Percentiles rank a stretch among this genome's conserved stretches.
These are phyloP conservation scores for Euthynnus affinis DNA, from an alignment of 2,797 vertebrate genomes.

Conservation along the genomic window DNA sequence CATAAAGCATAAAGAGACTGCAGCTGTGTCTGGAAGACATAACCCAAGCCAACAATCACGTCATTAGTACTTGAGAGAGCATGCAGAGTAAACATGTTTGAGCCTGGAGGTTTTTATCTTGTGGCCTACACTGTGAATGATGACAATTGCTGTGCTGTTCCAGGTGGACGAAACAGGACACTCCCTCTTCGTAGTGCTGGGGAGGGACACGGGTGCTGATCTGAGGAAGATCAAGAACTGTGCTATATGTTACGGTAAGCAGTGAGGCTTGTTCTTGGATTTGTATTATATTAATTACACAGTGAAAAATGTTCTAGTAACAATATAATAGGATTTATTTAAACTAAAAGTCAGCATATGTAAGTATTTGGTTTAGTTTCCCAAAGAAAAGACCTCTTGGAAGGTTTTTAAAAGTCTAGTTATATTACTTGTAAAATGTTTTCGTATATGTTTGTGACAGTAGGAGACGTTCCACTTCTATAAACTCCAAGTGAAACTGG, in stretches of 20 bases:
- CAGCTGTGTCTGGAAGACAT: not conserved
- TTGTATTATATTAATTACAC: too few relatives aligned
- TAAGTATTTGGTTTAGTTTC: too few relatives aligned
- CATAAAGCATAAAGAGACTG: not conserved
- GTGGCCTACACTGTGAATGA: not conserved
- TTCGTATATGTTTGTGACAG: too few relatives aligned
- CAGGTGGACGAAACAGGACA: constrained; percentile 86
- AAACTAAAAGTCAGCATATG: too few relatives aligned
- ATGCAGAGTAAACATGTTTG: not conserved
- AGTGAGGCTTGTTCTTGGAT: not conserved
- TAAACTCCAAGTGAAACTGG: too few relatives aligned
- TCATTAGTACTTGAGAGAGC: not conserved
- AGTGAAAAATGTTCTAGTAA: too few relatives aligned
- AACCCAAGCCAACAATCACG: not conserved
- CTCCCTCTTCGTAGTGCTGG: constrained; percentile 83
- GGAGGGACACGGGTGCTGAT: constrained; percentile 71
- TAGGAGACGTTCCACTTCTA: too few relatives aligned
- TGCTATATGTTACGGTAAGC: constrained; percentile 89
- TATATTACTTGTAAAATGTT: too few relatives aligned
- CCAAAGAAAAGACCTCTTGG: too few relatives aligned
- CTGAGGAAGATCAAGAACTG: constrained; percentile 79
- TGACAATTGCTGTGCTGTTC: constrained; percentile 11
- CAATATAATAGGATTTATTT: too few relatives aligned
- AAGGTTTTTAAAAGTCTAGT: too few relatives aligned
- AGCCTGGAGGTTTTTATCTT: not conserved